A percentile compares a stretch with the other conserved stretches of the same genome.
Evolutionary conservation across 2,797 vertebrate species (phyloP).

Genomic region (Adelosebastes latens): DNA sequence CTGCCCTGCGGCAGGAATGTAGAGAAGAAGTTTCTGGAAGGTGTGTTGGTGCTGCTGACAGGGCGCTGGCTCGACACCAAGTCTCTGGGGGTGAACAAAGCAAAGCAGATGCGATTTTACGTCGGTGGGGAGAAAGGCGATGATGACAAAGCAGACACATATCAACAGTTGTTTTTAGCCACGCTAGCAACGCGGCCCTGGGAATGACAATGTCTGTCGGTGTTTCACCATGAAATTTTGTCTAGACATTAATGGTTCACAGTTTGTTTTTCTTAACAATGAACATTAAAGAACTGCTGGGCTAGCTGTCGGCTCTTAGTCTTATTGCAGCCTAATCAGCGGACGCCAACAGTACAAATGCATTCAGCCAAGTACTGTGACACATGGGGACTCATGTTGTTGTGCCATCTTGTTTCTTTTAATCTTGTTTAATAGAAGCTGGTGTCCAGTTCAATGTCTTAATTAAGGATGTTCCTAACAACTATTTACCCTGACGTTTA

Average conservation of each 20-base stretch:
- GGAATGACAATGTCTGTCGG: background rate
- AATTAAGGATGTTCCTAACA: too few relatives aligned
- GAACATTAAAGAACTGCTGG: too few relatives aligned
- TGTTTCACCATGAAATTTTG: background rate
- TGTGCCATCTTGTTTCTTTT: background rate
- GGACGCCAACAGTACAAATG: background rate
- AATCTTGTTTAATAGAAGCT: background rate
- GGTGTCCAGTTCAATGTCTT: background rate
- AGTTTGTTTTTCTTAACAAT: too few relatives aligned
- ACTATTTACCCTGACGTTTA: too few relatives aligned
- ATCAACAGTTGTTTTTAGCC: background rate
- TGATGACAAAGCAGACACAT: background rate
- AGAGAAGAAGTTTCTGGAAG: constrained; percentile 92
- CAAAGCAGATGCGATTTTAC: background rate
- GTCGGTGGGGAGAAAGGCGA: background rate
- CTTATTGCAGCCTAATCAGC: background rate
- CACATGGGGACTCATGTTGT: background rate
- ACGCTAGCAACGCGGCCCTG: background rate
- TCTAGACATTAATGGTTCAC: background rate
- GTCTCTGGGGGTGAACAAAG: constrained; percentile 77
- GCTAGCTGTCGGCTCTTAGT: background rate
- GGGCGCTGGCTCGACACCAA: constrained; percentile 91
- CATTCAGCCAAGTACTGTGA: background rate
- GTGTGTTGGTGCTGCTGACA: constrained; percentile 81
- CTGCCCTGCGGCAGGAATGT: constrained; percentile 91